Evolutionary conservation across 2,888 invertebrate species (phyloP).

Genomic region (Leptinotarsa haldemani): DNA sequence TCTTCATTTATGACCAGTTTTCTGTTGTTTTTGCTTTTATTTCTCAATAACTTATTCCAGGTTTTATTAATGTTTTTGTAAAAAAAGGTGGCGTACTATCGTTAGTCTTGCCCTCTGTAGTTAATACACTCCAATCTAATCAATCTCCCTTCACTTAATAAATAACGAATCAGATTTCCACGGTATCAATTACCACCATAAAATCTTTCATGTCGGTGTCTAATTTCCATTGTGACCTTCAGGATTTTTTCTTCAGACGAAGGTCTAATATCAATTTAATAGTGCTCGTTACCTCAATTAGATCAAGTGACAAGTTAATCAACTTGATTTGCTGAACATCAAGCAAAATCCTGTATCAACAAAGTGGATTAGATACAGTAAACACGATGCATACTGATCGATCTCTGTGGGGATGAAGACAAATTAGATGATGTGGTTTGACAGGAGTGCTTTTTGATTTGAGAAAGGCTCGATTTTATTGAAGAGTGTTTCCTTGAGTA

Average conservation of each 20-base stretch:
- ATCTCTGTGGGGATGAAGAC: not conserved
- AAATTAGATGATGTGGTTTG: too few species aligned
- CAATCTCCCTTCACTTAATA: not conserved
- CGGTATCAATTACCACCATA: not conserved
- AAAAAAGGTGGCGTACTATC: too few species aligned
- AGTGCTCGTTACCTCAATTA: not conserved
- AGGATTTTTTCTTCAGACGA: not conserved
- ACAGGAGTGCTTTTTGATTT: too few species aligned
- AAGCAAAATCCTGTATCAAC: not conserved
- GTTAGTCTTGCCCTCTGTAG: too few species aligned
- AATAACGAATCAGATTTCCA: not conserved
- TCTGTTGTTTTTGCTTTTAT: too few species aligned
- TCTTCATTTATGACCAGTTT: too few species aligned
- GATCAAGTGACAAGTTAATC: not conserved
- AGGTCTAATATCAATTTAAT: not conserved
- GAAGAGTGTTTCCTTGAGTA: too few species aligned
- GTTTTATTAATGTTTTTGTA: too few species aligned
- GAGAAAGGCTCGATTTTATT: too few species aligned
- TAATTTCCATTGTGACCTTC: not conserved
- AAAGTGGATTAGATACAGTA: not conserved
- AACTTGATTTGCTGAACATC: not conserved
- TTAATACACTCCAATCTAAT: not conserved
- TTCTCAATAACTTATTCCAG: too few species aligned
- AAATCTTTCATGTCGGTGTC: not conserved
- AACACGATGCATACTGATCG: not conserved